Base-by-base conservation (phyloP, 2,113 vertebrate genomes). In the Physeter macrocephalus region DNA sequence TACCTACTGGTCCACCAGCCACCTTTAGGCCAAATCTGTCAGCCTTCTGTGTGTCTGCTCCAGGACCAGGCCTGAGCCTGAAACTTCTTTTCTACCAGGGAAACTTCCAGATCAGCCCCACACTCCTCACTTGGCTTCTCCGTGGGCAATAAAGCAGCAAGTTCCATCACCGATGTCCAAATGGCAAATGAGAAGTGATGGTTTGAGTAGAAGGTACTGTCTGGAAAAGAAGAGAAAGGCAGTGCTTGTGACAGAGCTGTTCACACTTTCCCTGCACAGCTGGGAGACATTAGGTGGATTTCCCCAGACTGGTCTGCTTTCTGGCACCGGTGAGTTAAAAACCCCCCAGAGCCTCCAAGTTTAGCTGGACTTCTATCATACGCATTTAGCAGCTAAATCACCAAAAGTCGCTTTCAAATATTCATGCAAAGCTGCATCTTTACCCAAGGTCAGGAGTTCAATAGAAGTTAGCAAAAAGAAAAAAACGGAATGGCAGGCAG, bases 101-200 rank as follows among this genome's bases (percentile, higher is more conserved):
- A 98, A 34, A 96, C 97, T 96, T 95, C 81, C 97, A 98, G 96
- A 97, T 97, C 95, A 97, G 97, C 96, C 97, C 91, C 94, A 88
- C 86, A 96, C 95, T 98, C 97, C 97, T 98, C 96, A 86, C 83
- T 97, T 94, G 94, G 96, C 97, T 96, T 98, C 97, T 99, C 98
- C 94, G 92, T 97, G 96, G 98, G 98, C 98, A 89, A 98, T 96
- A 98, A 98, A 98, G 80, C 97, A 98, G 98, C 98, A 97, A 21
- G 97, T 97, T 98, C 93, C 95, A 94, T 98, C 98, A 98, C 96
- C 43, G 0, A 89, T 95, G 97, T 97, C 98, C 98, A 98, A 97
- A 98, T 78, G 96, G 98, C 95, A 99, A 99, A 99, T 98, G 92
- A 97, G 97, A 99, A 98, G 98, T 98, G 98, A 99, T 98, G 98